These are phyloP conservation scores for Poeciliopsis gracilis DNA, from an alignment of 2,797 vertebrate species.

Conservation along the genomic window DNA sequence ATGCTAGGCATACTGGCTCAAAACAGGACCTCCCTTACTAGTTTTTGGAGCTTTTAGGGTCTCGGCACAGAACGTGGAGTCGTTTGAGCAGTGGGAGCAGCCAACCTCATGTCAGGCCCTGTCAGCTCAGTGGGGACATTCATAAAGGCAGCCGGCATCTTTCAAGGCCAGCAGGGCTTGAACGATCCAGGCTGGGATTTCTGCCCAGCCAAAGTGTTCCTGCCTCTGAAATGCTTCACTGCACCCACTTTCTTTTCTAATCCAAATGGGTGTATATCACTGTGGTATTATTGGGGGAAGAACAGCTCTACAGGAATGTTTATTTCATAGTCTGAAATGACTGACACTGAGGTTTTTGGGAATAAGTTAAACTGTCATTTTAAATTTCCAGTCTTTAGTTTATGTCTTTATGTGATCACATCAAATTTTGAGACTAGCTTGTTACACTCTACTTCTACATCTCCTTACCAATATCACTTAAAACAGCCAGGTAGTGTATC, in stretches of 20 bases:
- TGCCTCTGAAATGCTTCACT: slow-evolving; percentile 68
- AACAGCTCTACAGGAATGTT: slow-evolving; percentile 45
- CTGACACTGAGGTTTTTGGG: slow-evolving; percentile 42
- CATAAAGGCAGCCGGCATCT: slow-evolving; percentile 74
- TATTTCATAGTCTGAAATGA: slow-evolving; percentile 52
- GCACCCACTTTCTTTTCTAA: slow-evolving; percentile 70
- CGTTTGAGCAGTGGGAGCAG: slow-evolving; percentile 59
- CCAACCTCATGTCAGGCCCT: slow-evolving; percentile 74
- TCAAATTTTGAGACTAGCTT: slow-evolving; percentile 35
- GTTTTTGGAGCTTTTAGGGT: slow-evolving; percentile 55
- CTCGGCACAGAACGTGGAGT: slow-evolving; percentile 40
- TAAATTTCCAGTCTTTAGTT: slow-evolving; percentile 35
- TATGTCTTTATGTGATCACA: slow-evolving; percentile 42
- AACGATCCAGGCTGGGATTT: slow-evolving; percentile 71
- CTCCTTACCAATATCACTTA: slow-evolving; percentile 21
- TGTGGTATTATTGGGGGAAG: slow-evolving; percentile 42
- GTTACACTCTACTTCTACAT: slow-evolving; percentile 27
- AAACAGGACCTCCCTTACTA: slow-evolving; percentile 50
- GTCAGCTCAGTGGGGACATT: slow-evolving; percentile 74
- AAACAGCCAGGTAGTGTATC: slow-evolving; percentile 34
- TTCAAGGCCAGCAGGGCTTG: slow-evolving; percentile 72
- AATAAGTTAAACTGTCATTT: slow-evolving; percentile 53
- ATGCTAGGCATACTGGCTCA: slow-evolving; percentile 73
- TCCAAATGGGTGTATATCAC: slow-evolving; percentile 57
- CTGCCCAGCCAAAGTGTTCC: slow-evolving; percentile 71